A percentile compares a stretch with the other conserved stretches of the same genome.
phyloP scores from a whole-genome alignment of 1,140 invertebrate species.

The Centruroides sculpturatus region DNA sequence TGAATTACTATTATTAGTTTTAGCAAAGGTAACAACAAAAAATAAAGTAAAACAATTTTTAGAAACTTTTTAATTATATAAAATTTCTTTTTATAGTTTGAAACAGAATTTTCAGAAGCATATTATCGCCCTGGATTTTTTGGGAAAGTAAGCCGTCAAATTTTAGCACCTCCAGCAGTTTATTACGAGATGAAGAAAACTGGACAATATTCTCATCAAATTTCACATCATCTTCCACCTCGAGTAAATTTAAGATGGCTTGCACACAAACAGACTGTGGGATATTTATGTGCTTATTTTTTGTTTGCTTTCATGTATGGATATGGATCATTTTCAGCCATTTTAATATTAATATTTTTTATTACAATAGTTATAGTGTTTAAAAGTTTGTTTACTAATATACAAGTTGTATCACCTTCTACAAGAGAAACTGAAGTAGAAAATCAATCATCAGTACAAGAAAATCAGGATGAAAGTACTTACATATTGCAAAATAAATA shows the following conservation, averaged over 20 bases:
- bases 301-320: background rate
- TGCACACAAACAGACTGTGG: slow-evolving; percentile 46
- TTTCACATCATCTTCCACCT: slow-evolving; percentile 42
- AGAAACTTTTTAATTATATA: slow-evolving; percentile 5
- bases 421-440: too few species aligned
- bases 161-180: slow-evolving; percentile 44
- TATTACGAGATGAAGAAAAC: slow-evolving; percentile 43
- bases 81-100: slow-evolving; percentile 42
- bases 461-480: too few species aligned
- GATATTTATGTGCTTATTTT: slow-evolving; percentile 12
- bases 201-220: slow-evolving; percentile 38
- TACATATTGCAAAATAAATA: too few species aligned
- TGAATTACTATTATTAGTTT: too few species aligned
- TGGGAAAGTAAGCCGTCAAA: slow-evolving; percentile 45
- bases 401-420: too few species aligned
- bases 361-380: too few species aligned
- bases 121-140: slow-evolving; percentile 45
- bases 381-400: too few species aligned
- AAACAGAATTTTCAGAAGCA: slow-evolving; percentile 37
- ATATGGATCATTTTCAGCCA: background rate
- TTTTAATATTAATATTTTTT: too few species aligned
- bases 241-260: slow-evolving; percentile 50
- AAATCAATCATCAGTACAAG: too few species aligned
- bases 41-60: too few species aligned
- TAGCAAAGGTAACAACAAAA: too few species aligned